phyloP scores from a whole-genome alignment of 2,888 invertebrate species.

The Philereme transversata region DNA sequence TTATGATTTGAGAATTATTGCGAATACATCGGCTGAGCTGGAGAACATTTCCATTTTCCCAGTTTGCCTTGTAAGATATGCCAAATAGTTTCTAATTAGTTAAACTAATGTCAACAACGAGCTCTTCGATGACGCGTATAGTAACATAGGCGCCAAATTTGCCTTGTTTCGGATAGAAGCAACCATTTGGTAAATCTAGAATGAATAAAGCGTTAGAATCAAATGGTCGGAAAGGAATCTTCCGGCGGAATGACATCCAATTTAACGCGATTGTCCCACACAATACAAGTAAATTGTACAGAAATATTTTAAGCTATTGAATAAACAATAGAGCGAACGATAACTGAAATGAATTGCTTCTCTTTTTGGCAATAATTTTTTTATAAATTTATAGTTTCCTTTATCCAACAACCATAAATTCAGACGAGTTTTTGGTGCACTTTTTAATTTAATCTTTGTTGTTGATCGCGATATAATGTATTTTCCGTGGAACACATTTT shows the following conservation, averaged over 20 bases:
- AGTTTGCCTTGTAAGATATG: slow-evolving; percentile 22
- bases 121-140: slow-evolving; percentile 7
- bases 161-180: slow-evolving; percentile 6
- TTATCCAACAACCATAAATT: slow-evolving; percentile 31
- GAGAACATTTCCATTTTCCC: slow-evolving; percentile 22
- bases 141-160: slow-evolving; percentile 10
- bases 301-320: slow-evolving; percentile 55
- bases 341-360: slow-evolving; percentile 37
- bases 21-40: slow-evolving; percentile 13
- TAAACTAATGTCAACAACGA: slow-evolving; percentile 24
- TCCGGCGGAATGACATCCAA: slow-evolving; percentile 43
- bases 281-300: slow-evolving; percentile 62
- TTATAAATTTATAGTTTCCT: slow-evolving; percentile 33
- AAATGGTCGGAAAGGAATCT: slow-evolving; percentile 50
- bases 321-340: slow-evolving; percentile 48
- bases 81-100: slow-evolving; percentile 33
- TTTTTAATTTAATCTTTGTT: slow-evolving; percentile 18
- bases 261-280: slow-evolving; percentile 56
- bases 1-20: slow-evolving; percentile 32
- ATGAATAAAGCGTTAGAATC: slow-evolving; percentile 44
- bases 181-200: slow-evolving; percentile 23
- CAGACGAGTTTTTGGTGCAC: slow-evolving; percentile 20
- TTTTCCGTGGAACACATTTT: slow-evolving; percentile 9
- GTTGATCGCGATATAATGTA: slow-evolving; percentile 12
- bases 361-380: slow-evolving; percentile 34